Evolutionary conservation across 1,140 invertebrate species (phyloP), one percentile per base, ranked within the genome.

Genomic region (Leptonema lineaticorne): DNA sequence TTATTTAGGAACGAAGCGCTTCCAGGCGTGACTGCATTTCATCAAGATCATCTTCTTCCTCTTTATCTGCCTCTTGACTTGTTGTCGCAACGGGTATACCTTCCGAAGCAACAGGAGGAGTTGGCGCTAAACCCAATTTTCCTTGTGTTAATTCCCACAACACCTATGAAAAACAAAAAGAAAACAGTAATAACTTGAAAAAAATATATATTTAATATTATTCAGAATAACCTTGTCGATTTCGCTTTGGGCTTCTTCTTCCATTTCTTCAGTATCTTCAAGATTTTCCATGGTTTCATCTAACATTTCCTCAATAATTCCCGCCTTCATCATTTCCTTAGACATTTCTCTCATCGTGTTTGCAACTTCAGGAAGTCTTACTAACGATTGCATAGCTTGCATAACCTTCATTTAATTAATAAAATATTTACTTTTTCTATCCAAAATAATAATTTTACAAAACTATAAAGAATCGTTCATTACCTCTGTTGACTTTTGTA

Each of bases 251-350:
- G 95, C 96, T 74, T 92, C 92, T 76, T 97, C 93, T 76, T 96
- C 94, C 81, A 96, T 85, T 76, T 95, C 93, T 73, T 95, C 93
- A 7, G 91, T 88, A 79, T 95, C 93, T 75, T 94, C 93, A 46
- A 97, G 82, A 4, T 85, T 84, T 70, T 97, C 95, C 88, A 99
- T 91, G 27, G 96, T 97, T 79, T 99, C 97, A 73, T 99, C 96
- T 41, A 99, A 82, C 97, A 99, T 99, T 83, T 99, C 96, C 78
- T 98, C 97, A 67, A 99, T 95, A 48, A 99, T 98, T n/a, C 97
- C 96, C 5, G 96, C 95, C 80, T 92, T 95, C 93, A 97, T 98
- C 96, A 99, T 98, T 86, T 99, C 97, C 81, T 95, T 97, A 0
- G 96, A 97, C 81, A 99, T 84, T 74, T 99, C 97, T 76, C 95